phyloP scores from a whole-genome alignment of 2,113 vertebrate genomes.

The Loxodonta africana region DNA sequence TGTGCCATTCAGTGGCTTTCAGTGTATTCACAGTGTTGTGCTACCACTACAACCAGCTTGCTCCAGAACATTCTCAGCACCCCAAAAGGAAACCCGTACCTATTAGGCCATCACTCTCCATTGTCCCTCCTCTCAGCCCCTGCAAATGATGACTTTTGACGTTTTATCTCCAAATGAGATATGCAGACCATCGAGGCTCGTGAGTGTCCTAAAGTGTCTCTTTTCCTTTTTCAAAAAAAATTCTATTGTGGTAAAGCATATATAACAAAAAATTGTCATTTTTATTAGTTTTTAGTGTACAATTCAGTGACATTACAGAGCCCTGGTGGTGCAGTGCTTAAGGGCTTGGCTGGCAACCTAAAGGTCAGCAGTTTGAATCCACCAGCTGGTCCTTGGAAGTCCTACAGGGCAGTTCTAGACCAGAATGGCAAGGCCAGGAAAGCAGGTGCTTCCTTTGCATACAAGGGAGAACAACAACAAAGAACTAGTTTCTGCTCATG shows the following conservation, averaged over 20 bases:
- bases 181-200: accelerated
- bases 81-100: neutral
- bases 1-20: neutral
- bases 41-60: neutral
- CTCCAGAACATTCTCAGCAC: neutral
- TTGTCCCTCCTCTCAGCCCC: neutral
- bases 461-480: neutral
- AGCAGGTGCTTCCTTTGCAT: no score
- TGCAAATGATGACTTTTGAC: neutral
- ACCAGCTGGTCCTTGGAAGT: no score
- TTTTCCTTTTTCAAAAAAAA: neutral
- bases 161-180: neutral
- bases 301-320: neutral
- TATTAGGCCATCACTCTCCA: neutral
- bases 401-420: neutral
- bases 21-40: neutral
- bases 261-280: neutral
- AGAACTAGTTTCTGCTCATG: no score
- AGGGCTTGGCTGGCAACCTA: no score
- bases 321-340: no score
- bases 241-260: neutral
- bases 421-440: neutral
- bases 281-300: neutral
- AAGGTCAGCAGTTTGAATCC: no score
- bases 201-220: neutral